Conservation (phyloP, 2,888 invertebrate genomes). For the Athripsodes cinereus region DNA sequence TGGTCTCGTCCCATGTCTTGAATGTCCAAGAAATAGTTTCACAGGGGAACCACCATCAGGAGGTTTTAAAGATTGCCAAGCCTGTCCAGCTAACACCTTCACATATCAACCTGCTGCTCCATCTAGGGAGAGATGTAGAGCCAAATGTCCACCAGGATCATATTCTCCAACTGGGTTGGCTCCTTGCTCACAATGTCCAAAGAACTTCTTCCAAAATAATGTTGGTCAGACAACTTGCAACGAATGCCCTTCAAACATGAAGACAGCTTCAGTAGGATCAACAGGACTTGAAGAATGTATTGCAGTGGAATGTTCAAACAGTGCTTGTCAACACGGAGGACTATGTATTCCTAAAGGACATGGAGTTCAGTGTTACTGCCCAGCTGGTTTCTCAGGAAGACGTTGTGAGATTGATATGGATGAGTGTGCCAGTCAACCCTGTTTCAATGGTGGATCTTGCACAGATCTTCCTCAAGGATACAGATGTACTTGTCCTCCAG, state of each 20-base stretch:
- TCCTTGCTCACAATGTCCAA: slow-evolving; percentile 88
- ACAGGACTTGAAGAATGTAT: slow-evolving; percentile 81
- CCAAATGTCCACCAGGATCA: slow-evolving; percentile 83
- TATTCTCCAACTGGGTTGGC: slow-evolving; percentile 92
- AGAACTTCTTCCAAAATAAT: slow-evolving; percentile 84
- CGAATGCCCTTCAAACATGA: slow-evolving; percentile 88
- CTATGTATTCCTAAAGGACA: slow-evolving; percentile 86
- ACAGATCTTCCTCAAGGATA: slow-evolving; percentile 90
- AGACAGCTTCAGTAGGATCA: slow-evolving; percentile 74
- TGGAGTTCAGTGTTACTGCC: slow-evolving; percentile 86
- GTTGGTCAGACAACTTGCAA: slow-evolving; percentile 79
- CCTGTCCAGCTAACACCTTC: slow-evolving; percentile 83
- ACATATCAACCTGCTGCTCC: slow-evolving; percentile 90
- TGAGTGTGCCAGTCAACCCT: slow-evolving; percentile 90
- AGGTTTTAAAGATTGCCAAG: slow-evolving; percentile 89
- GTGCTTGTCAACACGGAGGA: slow-evolving; percentile 86
- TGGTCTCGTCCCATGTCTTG: slow-evolving; percentile 87
- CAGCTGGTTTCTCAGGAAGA: slow-evolving; percentile 89
- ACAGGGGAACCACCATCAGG: slow-evolving; percentile 82
- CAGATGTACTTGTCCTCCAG: slow-evolving; percentile 79
- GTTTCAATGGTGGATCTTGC: slow-evolving; percentile 89
- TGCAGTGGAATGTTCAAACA: slow-evolving; percentile 80
- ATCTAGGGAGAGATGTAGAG: slow-evolving; percentile 73
- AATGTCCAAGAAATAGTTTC: slow-evolving; percentile 90
- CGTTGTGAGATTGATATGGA: slow-evolving; percentile 93